phyloP scores from a whole-genome alignment of 2,888 invertebrate genomes.

The Lissonota sp. region DNA sequence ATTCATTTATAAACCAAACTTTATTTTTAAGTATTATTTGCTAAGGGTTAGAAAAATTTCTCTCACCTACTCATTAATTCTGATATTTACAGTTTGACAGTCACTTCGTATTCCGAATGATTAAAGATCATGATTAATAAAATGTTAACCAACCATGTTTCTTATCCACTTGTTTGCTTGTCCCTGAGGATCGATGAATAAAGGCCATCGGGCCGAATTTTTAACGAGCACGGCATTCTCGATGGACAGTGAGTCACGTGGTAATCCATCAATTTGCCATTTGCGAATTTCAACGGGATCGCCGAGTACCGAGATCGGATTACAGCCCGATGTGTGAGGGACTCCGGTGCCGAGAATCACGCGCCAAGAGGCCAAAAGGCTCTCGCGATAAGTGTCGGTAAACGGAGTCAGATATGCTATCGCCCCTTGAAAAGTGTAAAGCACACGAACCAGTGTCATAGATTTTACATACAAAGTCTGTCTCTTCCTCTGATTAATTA shows the following conservation, averaged over 20 bases:
- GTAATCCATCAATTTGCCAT: conserved; percentile 95
- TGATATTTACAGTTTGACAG: too few relatives aligned
- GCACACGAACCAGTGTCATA: background rate
- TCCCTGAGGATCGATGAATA: conserved; percentile 96
- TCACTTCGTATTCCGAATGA: too few relatives aligned
- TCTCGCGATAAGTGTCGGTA: conserved; percentile 87
- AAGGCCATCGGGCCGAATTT: conserved; percentile 93
- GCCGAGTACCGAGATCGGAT: conserved; percentile 89
- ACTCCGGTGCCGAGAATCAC: conserved; percentile 85
- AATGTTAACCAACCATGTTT: conserved; percentile 88
- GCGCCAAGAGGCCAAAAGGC: conserved; percentile 86
- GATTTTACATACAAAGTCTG: too few relatives aligned
- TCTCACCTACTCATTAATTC: too few relatives aligned
- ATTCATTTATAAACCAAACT: too few relatives aligned
- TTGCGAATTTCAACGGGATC: conserved; percentile 90
- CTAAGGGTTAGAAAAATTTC: too few relatives aligned
- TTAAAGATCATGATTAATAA: background rate
- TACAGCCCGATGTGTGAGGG: conserved; percentile 89
- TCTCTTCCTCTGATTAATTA: too few relatives aligned
- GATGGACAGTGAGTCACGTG: conserved; percentile 93
- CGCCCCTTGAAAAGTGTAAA: conserved; percentile 85
- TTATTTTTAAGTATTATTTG: too few relatives aligned
- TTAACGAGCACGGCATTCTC: conserved; percentile 95
- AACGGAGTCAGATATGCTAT: conserved; percentile 94
- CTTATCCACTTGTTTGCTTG: conserved; percentile 97